Evolutionary conservation across 1,140 invertebrate genomes (phyloP).

Genomic region (Rhysida immarginata): DNA sequence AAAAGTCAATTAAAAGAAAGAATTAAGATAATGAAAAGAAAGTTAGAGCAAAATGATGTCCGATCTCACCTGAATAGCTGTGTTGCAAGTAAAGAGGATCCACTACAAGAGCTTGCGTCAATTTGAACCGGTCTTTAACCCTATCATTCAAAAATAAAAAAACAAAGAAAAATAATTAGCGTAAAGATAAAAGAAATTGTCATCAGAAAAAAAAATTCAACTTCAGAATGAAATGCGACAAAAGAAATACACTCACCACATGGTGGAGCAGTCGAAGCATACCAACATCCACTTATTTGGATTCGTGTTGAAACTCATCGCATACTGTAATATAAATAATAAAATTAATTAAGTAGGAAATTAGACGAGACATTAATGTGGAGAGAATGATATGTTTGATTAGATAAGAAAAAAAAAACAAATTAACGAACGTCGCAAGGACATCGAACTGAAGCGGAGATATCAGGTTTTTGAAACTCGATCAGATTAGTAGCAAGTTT

Average conservation of each 20-base stretch:
- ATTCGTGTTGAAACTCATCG: slow-evolving; percentile 95
- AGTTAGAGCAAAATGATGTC: slow-evolving; percentile 4
- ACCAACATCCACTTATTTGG: slow-evolving; percentile 95
- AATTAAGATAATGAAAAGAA: not conserved
- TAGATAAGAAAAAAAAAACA: no score
- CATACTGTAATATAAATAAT: slow-evolving; percentile 40
- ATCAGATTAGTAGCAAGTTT: no score
- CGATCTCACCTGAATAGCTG: slow-evolving; percentile 53
- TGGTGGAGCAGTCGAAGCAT: slow-evolving; percentile 93
- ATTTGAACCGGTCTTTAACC: slow-evolving; percentile 69
- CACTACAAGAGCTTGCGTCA: slow-evolving; percentile 87
- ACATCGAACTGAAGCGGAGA: no score
- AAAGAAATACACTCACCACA: slow-evolving; percentile 66
- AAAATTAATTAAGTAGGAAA: no score
- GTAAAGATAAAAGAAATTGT: slow-evolving; percentile 3
- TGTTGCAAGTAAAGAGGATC: slow-evolving; percentile 97
- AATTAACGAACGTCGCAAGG: no score
- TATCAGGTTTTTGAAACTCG: no score
- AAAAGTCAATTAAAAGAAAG: not conserved
- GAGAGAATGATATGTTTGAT: no score
- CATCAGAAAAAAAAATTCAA: not conserved
- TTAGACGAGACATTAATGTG: no score
- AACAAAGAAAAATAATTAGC: not conserved
- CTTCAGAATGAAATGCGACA: no score
- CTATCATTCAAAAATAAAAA: slow-evolving; percentile 22